phyloP scores from a whole-genome alignment of 2,113 vertebrate genomes.

The Meleagris gallopavo region DNA sequence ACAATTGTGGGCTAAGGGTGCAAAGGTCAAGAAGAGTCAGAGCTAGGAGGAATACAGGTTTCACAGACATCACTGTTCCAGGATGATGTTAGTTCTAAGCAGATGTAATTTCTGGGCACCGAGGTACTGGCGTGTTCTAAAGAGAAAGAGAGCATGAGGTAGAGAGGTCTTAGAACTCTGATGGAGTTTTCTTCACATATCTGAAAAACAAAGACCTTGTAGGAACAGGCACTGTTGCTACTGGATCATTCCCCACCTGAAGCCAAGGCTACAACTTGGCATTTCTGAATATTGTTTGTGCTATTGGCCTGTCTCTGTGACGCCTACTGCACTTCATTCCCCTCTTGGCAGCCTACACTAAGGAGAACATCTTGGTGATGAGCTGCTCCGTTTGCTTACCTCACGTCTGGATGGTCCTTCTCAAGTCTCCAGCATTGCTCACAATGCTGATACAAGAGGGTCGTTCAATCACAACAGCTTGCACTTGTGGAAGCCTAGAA shows the following conservation, averaged over 20 bases:
- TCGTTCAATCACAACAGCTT: not conserved
- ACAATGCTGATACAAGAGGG: too few species aligned
- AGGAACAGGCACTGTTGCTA: not conserved
- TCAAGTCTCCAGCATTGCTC: not conserved
- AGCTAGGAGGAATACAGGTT: not conserved
- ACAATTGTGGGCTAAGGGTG: not conserved
- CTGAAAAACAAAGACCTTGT: not conserved
- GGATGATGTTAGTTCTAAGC: not conserved
- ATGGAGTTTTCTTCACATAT: not conserved
- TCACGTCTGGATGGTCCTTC: not conserved
- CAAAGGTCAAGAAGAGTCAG: not conserved
- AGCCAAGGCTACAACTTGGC: not conserved
- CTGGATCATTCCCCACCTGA: rapidly evolving
- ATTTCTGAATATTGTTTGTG: not conserved
- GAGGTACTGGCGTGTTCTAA: not conserved
- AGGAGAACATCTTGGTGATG: not conserved
- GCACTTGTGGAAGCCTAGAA: not conserved
- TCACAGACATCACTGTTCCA: rapidly evolving
- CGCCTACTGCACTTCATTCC: not conserved
- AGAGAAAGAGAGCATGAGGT: not conserved
- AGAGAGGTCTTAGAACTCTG: not conserved
- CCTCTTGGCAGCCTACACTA: not conserved
- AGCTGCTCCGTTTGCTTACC: not conserved
- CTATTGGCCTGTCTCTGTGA: not conserved
- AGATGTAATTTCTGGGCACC: not conserved